Conservation (phyloP, 1,140 invertebrate species). For the Helicoverpa armigera region DNA sequence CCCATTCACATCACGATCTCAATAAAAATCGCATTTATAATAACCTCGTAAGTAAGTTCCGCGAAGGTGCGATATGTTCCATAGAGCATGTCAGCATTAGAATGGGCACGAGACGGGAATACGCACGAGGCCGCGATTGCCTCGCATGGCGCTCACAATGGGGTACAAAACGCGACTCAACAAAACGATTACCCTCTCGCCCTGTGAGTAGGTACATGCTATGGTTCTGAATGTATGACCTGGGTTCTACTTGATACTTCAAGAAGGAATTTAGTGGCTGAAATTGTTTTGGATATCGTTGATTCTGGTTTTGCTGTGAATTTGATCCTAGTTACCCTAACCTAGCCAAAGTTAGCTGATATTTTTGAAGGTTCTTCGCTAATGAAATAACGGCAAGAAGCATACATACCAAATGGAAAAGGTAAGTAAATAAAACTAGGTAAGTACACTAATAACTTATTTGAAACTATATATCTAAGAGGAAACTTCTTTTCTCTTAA, state of each 20-base stretch:
- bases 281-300: neutral
- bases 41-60: slow-evolving; percentile 64
- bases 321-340: too few species aligned
- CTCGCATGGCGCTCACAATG: slow-evolving; percentile 67
- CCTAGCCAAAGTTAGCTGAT: too few species aligned
- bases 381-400: too few species aligned
- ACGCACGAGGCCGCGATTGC: slow-evolving; percentile 66
- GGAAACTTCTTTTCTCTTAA: too few species aligned
- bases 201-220: slow-evolving; percentile 59
- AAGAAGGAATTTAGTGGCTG: neutral
- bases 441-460: too few species aligned
- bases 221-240: slow-evolving; percentile 47
- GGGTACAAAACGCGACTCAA: slow-evolving; percentile 72
- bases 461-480: too few species aligned
- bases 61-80: slow-evolving; percentile 51
- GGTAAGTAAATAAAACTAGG: too few species aligned
- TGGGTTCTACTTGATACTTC: slow-evolving; percentile 58
- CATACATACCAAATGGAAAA: too few species aligned
- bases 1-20: slow-evolving; percentile 60
- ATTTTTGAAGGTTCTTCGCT: too few species aligned
- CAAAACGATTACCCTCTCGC: slow-evolving; percentile 80
- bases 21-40: slow-evolving; percentile 69
- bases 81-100: slow-evolving; percentile 67
- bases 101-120: slow-evolving; percentile 65
- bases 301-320: too few species aligned